Percentiles rank a stretch among this genome's conserved stretches.
These are phyloP conservation scores for Ceriagrion tenellum DNA, from an alignment of 2,888 invertebrate genomes.

Conservation along the genomic window DNA sequence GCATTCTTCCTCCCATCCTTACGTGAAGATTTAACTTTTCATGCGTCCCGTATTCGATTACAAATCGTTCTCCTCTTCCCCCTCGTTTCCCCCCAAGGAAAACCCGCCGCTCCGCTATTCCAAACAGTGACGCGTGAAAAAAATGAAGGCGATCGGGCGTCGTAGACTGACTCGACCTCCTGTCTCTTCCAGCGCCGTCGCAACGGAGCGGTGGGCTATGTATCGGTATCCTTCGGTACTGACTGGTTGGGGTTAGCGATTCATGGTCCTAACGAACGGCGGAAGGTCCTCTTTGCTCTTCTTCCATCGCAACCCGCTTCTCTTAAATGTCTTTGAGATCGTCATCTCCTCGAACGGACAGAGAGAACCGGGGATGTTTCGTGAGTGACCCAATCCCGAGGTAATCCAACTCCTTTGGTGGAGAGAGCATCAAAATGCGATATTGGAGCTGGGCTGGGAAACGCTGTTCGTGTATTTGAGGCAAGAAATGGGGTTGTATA, in stretches of 20 bases:
- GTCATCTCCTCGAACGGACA: constrained; percentile 17
- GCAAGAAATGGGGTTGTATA: background rate
- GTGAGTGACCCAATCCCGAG: constrained; percentile 1
- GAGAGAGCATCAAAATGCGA: constrained; percentile 27
- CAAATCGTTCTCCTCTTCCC: background rate
- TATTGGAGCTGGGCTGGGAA: background rate
- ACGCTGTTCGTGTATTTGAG: background rate
- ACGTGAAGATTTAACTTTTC: background rate
- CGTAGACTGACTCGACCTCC: background rate
- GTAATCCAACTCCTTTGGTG: constrained; percentile 47
- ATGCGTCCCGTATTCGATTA: constrained; percentile 36
- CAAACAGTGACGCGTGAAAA: background rate
- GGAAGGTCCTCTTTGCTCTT: no score
- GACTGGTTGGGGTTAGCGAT: background rate
- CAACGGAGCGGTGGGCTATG: background rate
- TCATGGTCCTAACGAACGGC: background rate
- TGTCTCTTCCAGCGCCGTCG: background rate
- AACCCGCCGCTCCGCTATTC: background rate
- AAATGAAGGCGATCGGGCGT: background rate
- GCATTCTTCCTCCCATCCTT: background rate
- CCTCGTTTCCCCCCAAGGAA: no score
- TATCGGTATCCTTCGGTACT: background rate
- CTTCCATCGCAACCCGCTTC: background rate
- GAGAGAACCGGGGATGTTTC: constrained; percentile 1
- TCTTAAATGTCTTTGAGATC: background rate